Base-by-base conservation (phyloP, 2,888 invertebrate genomes). In the Drosophila seclusa region DNA sequence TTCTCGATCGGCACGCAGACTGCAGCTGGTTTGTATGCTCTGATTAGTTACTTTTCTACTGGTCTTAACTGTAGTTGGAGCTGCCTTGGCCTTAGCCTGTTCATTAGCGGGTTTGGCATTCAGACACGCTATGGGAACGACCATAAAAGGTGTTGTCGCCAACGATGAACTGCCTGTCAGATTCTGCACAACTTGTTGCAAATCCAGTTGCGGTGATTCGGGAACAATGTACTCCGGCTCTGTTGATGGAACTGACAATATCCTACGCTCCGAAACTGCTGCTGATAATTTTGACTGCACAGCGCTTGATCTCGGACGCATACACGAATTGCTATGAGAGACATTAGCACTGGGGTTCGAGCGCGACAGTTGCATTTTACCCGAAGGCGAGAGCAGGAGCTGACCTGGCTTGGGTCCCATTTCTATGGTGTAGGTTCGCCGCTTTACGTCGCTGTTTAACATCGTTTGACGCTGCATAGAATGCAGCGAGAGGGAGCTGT, bases 391-490 rank as follows among this genome's bases (percentile, higher is more conserved):
- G 5, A 89, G 69, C 8, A 80, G 21, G 16, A 90, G 34, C 8
- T 89, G 87, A 0, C 77, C 85, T 7, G 73, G 74, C 6, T 53
- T 24, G 4, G 80, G 73, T 0, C 90, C 88, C 27, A 69, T 63
- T 60, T 82, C 74, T 16, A 87, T 66, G 2, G 77, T 89, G 18
- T 73, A 87, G 1, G 90, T 90, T 7, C 79, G 85, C 34, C 38
- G 62, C 1, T 48, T 40, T 0, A 16, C 11, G 1, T 10, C 40
- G 5, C 21, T 36, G 3, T 50, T 52, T 29, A 59, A 21, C 6
- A 50, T 34, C 1, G 18, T 21, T 38, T 60, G 32, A n/a, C 45
- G 45, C 24, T 49, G 54, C 13, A 4, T 6, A 0, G 61, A 29
- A 11, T 24, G 60, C 11, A 72, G 55, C 11, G 53, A 24, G 11